Percentiles rank a stretch among this genome's conserved stretches.
These are phyloP conservation scores for Salpingus planirostris DNA, from an alignment of 2,888 invertebrate genomes.

Conservation along the genomic window DNA sequence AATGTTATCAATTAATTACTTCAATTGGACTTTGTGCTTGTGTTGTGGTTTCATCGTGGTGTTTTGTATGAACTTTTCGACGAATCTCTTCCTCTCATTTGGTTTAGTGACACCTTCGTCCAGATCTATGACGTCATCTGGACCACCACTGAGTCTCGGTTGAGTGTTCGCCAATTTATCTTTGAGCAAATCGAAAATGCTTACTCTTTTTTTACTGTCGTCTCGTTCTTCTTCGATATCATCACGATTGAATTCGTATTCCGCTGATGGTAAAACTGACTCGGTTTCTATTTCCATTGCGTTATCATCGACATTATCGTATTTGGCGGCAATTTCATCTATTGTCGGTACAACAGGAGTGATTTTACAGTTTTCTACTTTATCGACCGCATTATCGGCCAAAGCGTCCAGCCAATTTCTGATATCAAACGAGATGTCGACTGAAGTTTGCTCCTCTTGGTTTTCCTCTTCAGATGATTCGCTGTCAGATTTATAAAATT, in stretches of 20 bases:
- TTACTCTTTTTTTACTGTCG: constrained; percentile 30
- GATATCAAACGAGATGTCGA: constrained; percentile 8
- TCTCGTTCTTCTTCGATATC: constrained; percentile 19
- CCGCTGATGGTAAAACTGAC: constrained; percentile 8
- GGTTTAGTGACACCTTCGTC: constrained; percentile 43
- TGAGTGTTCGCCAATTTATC: constrained; percentile 30
- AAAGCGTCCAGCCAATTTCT: constrained; percentile 8
- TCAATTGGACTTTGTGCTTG: constrained; percentile 49
- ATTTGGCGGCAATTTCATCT: no score
- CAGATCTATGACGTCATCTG: constrained; percentile 53
- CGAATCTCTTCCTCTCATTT: constrained; percentile 56
- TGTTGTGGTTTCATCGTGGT: constrained; percentile 47
- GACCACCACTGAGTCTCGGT: constrained; percentile 48
- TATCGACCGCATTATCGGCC: constrained; percentile 7
- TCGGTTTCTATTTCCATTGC: constrained; percentile 4
- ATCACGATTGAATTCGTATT: constrained; percentile 26
- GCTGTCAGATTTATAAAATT: constrained; percentile 67
- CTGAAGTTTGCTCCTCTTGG: constrained; percentile 2
- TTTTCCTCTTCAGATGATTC: constrained; percentile 39
- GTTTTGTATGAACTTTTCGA: constrained; percentile 65
- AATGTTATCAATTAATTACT: constrained; percentile 35
- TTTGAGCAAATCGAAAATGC: constrained; percentile 29
- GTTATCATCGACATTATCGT: neutral
- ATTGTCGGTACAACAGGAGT: no score
- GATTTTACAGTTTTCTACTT: constrained; percentile 7